Conservation (phyloP, 2,113 vertebrate species). For the Mastomys natalensis region DNA sequence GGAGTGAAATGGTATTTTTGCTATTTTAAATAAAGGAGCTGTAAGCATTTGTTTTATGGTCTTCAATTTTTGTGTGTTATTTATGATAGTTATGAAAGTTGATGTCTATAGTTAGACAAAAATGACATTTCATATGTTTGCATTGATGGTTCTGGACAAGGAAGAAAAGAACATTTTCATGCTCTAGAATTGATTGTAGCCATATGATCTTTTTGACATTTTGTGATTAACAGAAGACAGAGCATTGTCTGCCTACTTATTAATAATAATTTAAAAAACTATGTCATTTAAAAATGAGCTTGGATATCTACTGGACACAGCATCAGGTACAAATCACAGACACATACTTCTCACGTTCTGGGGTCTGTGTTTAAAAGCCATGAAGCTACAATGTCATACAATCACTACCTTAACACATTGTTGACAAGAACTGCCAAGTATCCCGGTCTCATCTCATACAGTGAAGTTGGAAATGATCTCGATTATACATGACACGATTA, state of each 20-base stretch:
- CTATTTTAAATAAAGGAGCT: slow-evolving; percentile 53
- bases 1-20: neutral
- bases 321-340: slow-evolving; percentile 78
- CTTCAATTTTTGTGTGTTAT: slow-evolving; percentile 8
- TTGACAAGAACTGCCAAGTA: slow-evolving; percentile 80
- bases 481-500: slow-evolving; percentile 48
- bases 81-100: slow-evolving; percentile 35
- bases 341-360: slow-evolving; percentile 69
- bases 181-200: slow-evolving; percentile 33
- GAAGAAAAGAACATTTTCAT: slow-evolving; percentile 64
- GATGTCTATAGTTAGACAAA: slow-evolving; percentile 18
- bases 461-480: slow-evolving; percentile 59
- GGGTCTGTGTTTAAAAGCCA: slow-evolving; percentile 74
- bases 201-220: slow-evolving; percentile 51
- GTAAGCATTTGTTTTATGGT: neutral
- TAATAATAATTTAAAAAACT: neutral
- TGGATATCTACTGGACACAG: neutral
- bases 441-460: slow-evolving; percentile 66
- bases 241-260: neutral
- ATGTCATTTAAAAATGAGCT: neutral
- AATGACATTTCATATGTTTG: slow-evolving; percentile 53
- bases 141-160: slow-evolving; percentile 64
- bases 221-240: slow-evolving; percentile 42
- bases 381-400: slow-evolving; percentile 34
- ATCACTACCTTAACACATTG: slow-evolving; percentile 61